These are phyloP conservation scores for Seira ritae DNA, from an alignment of 2,888 invertebrate genomes.

Conservation along the genomic window DNA sequence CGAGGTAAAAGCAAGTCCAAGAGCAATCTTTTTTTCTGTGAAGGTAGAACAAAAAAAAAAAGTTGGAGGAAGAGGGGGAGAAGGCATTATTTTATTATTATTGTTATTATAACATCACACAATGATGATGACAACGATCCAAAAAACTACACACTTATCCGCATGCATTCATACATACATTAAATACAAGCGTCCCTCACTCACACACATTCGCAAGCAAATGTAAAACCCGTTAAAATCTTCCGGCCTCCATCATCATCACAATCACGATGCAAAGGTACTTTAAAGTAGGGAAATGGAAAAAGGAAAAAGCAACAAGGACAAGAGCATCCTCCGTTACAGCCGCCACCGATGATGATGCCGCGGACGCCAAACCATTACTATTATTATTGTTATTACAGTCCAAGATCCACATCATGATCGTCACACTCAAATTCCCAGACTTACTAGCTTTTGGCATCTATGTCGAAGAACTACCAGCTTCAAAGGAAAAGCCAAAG, in stretches of 20 bases:
- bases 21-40: background rate
- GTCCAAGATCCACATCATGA: constrained; percentile 11
- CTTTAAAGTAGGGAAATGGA: background rate
- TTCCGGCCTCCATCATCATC: background rate
- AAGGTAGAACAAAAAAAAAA: constrained; percentile 2
- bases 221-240: background rate
- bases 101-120: constrained; percentile 53
- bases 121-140: constrained; percentile 28
- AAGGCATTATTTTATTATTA: constrained; percentile 40
- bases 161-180: background rate
- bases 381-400: constrained; percentile 7
- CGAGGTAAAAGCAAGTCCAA: too few relatives aligned
- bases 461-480: too few relatives aligned
- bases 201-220: background rate
- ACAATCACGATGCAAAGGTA: too few relatives aligned
- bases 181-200: background rate
- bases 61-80: constrained; percentile 18
- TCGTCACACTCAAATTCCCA: background rate
- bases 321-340: background rate
- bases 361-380: background rate
- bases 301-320: background rate
- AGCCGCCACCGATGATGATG: too few relatives aligned
- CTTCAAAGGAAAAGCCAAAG: background rate
- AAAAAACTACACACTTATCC: constrained; percentile 10
- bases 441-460: background rate